phyloP scores from a whole-genome alignment of 2,888 invertebrate species.

The Eucera pruinosa region DNA sequence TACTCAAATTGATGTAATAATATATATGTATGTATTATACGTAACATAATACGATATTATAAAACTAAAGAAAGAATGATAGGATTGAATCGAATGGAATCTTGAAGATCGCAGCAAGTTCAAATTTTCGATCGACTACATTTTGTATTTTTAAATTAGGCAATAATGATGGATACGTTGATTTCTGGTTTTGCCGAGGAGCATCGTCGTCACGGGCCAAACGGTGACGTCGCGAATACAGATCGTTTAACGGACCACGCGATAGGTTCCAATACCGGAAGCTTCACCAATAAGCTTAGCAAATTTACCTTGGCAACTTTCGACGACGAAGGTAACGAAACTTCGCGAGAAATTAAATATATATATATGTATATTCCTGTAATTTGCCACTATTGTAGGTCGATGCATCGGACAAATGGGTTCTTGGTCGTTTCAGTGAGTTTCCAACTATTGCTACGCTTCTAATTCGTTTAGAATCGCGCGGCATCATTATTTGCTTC shows the following conservation, averaged over 20 bases:
- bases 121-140: too few species aligned
- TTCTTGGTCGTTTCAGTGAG: slow-evolving; percentile 89
- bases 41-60: too few species aligned
- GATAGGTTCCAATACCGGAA: slow-evolving; percentile 73
- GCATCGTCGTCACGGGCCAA: slow-evolving; percentile 85
- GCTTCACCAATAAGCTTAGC: slow-evolving; percentile 92
- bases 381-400: slow-evolving; percentile 83
- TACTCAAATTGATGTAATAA: too few species aligned
- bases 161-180: slow-evolving; percentile 94
- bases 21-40: too few species aligned
- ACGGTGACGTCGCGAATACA: slow-evolving; percentile 82
- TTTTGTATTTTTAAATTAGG: slow-evolving; percentile 83
- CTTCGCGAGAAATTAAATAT: too few species aligned
- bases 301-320: slow-evolving; percentile 95
- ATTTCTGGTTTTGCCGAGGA: slow-evolving; percentile 93
- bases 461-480: background rate
- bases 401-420: slow-evolving; percentile 95
- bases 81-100: too few species aligned
- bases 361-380: too few species aligned
- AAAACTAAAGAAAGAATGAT: too few species aligned
- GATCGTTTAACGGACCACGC: slow-evolving; percentile 73
- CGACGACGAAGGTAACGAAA: slow-evolving; percentile 91
- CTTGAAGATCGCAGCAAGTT: too few species aligned
- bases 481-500: rapidly evolving
- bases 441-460: background rate